Percentiles rank a stretch among this genome's conserved stretches.
phyloP scores from a whole-genome alignment of 2,888 invertebrate genomes.

The Agrochola litura region DNA sequence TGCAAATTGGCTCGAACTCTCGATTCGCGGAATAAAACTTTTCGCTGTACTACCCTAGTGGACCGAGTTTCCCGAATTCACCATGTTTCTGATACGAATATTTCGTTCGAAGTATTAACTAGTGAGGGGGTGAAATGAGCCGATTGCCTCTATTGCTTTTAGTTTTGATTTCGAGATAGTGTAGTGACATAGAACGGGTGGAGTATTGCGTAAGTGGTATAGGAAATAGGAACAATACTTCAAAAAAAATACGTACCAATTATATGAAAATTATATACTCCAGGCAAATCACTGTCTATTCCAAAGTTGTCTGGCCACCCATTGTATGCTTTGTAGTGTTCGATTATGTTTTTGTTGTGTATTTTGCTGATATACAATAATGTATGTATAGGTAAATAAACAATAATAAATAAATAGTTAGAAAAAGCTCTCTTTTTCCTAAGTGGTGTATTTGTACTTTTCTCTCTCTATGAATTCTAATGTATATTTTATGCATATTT shows the following conservation, averaged over 20 bases:
- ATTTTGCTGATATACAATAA: no score
- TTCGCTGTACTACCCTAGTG: conserved; percentile 59
- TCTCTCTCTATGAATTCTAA: no score
- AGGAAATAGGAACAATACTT: neutral
- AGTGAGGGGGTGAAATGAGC: conserved; percentile 51
- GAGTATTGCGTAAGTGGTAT: conserved; percentile 4
- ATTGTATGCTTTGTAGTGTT: no score
- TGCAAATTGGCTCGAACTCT: conserved; percentile 81
- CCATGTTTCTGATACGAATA: conserved; percentile 56
- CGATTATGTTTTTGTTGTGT: no score
- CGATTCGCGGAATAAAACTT: conserved; percentile 75
- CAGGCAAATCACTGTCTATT: no score
- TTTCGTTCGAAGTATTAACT: conserved; percentile 63
- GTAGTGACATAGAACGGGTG: conserved; percentile 16
- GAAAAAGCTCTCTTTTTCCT: no score
- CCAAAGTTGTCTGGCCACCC: no score
- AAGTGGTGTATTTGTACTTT: no score
- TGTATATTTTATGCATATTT: no score
- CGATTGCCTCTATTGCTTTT: conserved; percentile 43
- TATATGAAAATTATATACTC: neutral
- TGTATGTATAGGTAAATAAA: no score
- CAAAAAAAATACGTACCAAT: neutral
- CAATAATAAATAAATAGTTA: no score
- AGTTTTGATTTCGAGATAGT: conserved; percentile 48
- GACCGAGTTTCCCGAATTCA: conserved; percentile 49